Conservation (phyloP, 2,113 vertebrate species). For the Cebidichthys violaceus region DNA sequence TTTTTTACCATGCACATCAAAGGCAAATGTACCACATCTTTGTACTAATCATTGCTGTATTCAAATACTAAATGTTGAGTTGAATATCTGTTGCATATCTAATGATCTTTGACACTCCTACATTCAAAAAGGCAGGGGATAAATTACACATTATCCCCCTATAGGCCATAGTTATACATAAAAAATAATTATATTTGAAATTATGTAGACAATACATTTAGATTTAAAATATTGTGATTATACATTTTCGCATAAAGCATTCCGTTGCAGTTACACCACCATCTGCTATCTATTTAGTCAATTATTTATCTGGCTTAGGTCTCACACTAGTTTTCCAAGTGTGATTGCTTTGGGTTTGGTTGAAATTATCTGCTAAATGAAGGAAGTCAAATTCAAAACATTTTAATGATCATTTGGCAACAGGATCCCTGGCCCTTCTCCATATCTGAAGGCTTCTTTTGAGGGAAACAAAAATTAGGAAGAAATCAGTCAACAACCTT, state of each 20-base stretch:
- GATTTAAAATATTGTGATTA: conserved; percentile 6
- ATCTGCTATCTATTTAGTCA: conserved; percentile 11
- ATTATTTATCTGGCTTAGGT: conserved; percentile 11
- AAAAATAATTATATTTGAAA: neutral
- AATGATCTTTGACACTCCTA: neutral
- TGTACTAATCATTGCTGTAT: neutral
- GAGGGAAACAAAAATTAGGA: neutral
- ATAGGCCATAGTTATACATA: neutral
- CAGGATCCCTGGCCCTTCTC: neutral
- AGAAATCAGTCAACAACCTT: conserved; percentile 10
- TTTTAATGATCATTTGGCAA: neutral
- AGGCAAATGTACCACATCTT: neutral
- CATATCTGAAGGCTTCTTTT: neutral
- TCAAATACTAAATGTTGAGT: conserved; percentile 6
- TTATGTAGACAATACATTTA: neutral
- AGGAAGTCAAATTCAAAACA: neutral
- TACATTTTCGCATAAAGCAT: conserved; percentile 10
- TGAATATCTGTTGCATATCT: neutral
- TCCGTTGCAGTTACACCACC: neutral
- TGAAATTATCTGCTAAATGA: neutral
- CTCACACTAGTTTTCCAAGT: conserved; percentile 10
- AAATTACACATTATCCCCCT: neutral
- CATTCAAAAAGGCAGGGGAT: neutral
- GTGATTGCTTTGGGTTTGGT: neutral
- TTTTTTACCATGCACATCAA: neutral